Conservation (phyloP, 2,113 vertebrate genomes). For the Gopherus evgoodei region DNA sequence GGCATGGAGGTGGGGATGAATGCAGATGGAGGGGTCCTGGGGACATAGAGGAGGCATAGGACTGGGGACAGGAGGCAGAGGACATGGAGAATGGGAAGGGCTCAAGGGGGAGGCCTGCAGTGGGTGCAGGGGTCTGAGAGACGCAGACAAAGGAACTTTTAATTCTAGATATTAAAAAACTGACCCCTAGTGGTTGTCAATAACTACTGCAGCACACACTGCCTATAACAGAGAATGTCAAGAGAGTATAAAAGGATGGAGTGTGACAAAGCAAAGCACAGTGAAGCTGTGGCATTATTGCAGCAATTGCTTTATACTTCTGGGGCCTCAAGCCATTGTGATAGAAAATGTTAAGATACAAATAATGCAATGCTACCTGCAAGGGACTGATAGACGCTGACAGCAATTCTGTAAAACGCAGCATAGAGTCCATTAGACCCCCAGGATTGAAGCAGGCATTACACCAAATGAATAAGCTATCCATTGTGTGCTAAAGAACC, state of each 20-base stretch:
- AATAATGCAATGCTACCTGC: not conserved
- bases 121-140: not conserved
- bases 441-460: conserved; percentile 5
- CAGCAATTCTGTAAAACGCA: not conserved
- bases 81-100: not conserved
- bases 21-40: not conserved
- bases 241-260: rapidly evolving
- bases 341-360: not conserved
- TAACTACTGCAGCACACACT: not conserved
- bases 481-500: conserved; percentile 43
- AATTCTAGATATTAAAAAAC: not conserved
- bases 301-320: not conserved
- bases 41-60: not conserved
- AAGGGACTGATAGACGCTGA: rapidly evolving
- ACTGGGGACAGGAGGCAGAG: not conserved
- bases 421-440: not conserved
- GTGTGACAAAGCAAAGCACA: rapidly evolving
- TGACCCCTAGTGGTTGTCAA: conserved; percentile 23
- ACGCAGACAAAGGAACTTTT: not conserved
- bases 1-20: not conserved
- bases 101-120: not conserved
- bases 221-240: not conserved
- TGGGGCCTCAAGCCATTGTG: not conserved
- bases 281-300: not conserved
- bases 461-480: conserved; percentile 51